These are phyloP conservation scores for Procambarus virginalis DNA, from an alignment of 1,140 invertebrate species.

Conservation along the genomic window DNA sequence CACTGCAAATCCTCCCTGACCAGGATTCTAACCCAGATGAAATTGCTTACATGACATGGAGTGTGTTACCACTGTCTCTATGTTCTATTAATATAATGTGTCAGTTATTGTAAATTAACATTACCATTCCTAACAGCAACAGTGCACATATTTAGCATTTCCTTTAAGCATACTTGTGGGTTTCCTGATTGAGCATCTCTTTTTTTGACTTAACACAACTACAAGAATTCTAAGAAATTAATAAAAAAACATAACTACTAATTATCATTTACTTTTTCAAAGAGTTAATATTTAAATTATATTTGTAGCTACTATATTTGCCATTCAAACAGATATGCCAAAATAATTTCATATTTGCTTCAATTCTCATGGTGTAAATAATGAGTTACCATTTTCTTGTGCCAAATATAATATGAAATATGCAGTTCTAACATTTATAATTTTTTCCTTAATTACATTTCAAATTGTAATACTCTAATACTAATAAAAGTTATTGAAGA, in stretches of 20 bases:
- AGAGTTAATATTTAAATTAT: background rate
- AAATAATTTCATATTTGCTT: slow-evolving; percentile 8
- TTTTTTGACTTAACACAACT: too few relatives aligned
- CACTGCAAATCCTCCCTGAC: too few relatives aligned
- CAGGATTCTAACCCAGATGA: too few relatives aligned
- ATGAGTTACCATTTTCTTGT: background rate
- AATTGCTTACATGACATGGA: too few relatives aligned
- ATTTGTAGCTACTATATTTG: background rate
- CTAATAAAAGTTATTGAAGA: background rate
- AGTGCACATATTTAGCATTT: too few relatives aligned
- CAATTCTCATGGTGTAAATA: slow-evolving; percentile 18
- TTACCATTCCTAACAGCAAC: too few relatives aligned
- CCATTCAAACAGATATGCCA: background rate
- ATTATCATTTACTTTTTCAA: background rate
- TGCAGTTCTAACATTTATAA: background rate
- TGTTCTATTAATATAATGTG: too few relatives aligned
- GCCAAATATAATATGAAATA: background rate
- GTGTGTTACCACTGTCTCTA: too few relatives aligned
- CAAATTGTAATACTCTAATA: background rate
- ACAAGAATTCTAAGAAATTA: background rate
- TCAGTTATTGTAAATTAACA: too few relatives aligned
- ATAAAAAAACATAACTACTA: background rate
- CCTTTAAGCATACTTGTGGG: too few relatives aligned
- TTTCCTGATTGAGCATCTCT: too few relatives aligned
- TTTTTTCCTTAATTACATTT: background rate